Percentiles rank a stretch among this genome's conserved stretches.
Conservation (phyloP, 1,140 invertebrate species). For the Neelides sp. region DNA sequence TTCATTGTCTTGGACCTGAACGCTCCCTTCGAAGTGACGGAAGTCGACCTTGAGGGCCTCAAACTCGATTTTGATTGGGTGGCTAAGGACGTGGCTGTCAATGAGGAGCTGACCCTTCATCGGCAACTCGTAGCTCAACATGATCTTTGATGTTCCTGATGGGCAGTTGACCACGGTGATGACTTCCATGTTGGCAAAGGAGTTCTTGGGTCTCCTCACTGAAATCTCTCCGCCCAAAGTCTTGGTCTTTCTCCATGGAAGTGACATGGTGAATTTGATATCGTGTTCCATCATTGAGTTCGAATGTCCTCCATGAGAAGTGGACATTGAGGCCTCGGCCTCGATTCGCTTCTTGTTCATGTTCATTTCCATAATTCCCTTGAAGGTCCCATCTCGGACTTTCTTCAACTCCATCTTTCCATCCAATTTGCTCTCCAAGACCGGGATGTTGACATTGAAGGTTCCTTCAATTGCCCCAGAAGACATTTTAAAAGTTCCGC, state of each 20-base stretch:
- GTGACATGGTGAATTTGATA: constrained; percentile 1
- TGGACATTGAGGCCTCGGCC: constrained; percentile 1
- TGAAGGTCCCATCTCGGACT: neutral
- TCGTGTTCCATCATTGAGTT: constrained; percentile 7
- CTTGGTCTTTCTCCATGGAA: constrained; percentile 7
- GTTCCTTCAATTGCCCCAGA: neutral
- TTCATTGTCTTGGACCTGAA: constrained; percentile 11
- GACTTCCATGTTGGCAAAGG: constrained; percentile 3
- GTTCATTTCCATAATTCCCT: constrained; percentile 11
- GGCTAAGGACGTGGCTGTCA: constrained; percentile 3
- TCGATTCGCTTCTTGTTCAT: constrained; percentile 11
- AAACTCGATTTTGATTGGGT: constrained; percentile 5
- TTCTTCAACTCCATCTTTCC: constrained; percentile 1
- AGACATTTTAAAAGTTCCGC: neutral
- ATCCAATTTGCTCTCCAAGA: constrained; percentile 17
- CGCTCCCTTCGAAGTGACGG: neutral
- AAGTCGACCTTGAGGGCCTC: neutral
- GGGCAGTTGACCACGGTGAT: neutral
- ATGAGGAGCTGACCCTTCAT: too few relatives aligned
- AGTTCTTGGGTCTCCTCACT: constrained; percentile 1
- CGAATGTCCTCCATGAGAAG: neutral
- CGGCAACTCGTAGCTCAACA: too few relatives aligned
- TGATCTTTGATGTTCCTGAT: neutral
- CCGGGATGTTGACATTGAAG: constrained; percentile 19
- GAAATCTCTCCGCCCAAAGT: constrained; percentile 5